Base-by-base conservation (phyloP, 1,140 invertebrate genomes). In the Eumaeus atala region DNA sequence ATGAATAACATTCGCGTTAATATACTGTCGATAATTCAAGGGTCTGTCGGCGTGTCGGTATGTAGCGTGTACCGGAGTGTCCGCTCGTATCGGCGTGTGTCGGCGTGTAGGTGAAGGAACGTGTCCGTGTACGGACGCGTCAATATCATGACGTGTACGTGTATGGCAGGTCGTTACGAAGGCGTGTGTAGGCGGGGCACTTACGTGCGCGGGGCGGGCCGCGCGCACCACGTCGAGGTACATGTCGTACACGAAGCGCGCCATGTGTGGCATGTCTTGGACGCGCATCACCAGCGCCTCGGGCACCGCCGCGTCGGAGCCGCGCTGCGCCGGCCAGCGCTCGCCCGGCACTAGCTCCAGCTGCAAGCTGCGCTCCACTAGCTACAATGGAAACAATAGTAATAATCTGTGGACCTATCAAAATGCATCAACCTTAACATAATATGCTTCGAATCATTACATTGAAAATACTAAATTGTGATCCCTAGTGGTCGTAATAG, bases 251-350 rank as follows among this genome's bases (percentile, higher is more conserved):
- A 98, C 96, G 88, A 95, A 96, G 72, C 95, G 92, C 0, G 95
- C 95, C 94, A 98, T 97, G 61, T 97, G 93, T 1, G 95, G 91
- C 95, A 98, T 97, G 81, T 97, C 94, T 62, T 93, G 88, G 1
- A 96, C 92, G 1, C 90, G 71, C 61, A 94, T 80, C 33, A 67
- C 38, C 58, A 78, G 44, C 69, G 74, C 49, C 37, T 69, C 53
- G 11, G 61, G 62, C 60, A 77, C 63, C 8, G 55, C 48, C 7
- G 88, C 81, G 11, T 63, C 67, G 34, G 87, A 84, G 1, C 84
- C 70, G 58, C 96, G 89, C 37, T 89, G 83, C 0, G 92, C 90
- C 1, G 95, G 95, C 87, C 93, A 96, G 3, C 77, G 87, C 84
- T 99, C 97, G 50, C 91, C 88, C 16, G 95, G 92, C 16, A 93